phyloP scores from a whole-genome alignment of 2,888 invertebrate genomes.

The Pteria penguin region DNA sequence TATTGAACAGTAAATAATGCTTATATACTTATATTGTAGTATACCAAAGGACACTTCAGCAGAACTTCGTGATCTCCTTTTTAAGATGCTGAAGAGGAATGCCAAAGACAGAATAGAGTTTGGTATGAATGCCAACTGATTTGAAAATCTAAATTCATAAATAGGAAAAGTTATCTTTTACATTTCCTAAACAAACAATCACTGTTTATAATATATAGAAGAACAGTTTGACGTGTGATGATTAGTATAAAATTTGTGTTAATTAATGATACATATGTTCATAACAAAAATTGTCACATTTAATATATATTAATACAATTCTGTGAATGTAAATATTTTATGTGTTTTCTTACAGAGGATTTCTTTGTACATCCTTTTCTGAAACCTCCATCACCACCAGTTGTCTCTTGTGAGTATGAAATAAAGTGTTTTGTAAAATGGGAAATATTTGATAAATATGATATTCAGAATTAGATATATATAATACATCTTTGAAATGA shows the following conservation, averaged over 20 bases:
- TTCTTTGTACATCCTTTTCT: slow-evolving; percentile 96
- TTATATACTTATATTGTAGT: slow-evolving; percentile 82
- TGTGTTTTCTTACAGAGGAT: slow-evolving; percentile 82
- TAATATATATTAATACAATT: no score
- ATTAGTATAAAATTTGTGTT: neutral
- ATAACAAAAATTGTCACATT: no score
- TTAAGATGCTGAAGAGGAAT: slow-evolving; percentile 89
- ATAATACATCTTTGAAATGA: no score
- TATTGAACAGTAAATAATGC: neutral
- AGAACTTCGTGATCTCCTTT: slow-evolving; percentile 91
- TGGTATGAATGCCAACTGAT: slow-evolving; percentile 82
- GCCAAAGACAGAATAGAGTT: slow-evolving; percentile 97
- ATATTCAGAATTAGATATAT: neutral
- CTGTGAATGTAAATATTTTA: no score
- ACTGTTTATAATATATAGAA: neutral
- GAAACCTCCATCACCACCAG: slow-evolving; percentile 59
- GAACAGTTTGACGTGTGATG: neutral
- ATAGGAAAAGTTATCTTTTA: neutral
- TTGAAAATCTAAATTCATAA: neutral
- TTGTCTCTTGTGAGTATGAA: neutral
- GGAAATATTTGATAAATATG: neutral
- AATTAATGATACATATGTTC: no score
- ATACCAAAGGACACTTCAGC: slow-evolving; percentile 96
- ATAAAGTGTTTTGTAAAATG: neutral
- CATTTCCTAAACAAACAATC: neutral